phyloP scores from a whole-genome alignment of 2,797 vertebrate genomes.

The Dryobates pubescens region DNA sequence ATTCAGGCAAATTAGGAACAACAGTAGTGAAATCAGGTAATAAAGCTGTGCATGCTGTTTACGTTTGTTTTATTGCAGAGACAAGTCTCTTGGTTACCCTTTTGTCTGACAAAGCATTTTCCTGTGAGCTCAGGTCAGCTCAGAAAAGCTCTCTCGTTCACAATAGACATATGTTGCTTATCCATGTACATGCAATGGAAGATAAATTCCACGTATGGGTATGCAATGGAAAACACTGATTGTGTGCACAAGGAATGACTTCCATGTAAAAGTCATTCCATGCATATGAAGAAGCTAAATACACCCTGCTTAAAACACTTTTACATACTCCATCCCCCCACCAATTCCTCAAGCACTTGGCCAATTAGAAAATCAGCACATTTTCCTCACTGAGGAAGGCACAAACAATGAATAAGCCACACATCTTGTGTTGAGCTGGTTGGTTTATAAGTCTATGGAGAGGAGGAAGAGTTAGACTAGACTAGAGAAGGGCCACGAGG shows the following conservation, averaged over 20 bases:
- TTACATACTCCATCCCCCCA: background rate
- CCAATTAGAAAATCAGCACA: fast-evolving
- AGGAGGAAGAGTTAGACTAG: background rate
- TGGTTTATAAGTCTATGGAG: background rate
- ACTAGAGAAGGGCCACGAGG: too few relatives aligned
- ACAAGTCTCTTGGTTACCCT: background rate
- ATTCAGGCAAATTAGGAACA: background rate
- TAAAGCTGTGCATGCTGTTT: background rate
- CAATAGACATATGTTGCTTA: background rate
- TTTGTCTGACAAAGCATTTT: background rate
- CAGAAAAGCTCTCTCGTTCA: background rate
- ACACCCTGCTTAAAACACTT: background rate
- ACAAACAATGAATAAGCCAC: background rate
- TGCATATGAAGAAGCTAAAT: background rate
- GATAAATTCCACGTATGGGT: background rate
- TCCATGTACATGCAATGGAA: background rate
- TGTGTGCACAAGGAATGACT: background rate
- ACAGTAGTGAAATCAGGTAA: background rate
- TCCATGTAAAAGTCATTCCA: background rate
- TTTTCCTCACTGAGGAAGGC: background rate
- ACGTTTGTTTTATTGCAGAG: background rate
- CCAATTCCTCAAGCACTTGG: background rate
- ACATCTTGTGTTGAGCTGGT: background rate
- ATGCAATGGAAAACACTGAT: background rate
- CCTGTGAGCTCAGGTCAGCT: background rate